Conservation (phyloP, 2,888 invertebrate species). For the Blomia tropicalis region DNA sequence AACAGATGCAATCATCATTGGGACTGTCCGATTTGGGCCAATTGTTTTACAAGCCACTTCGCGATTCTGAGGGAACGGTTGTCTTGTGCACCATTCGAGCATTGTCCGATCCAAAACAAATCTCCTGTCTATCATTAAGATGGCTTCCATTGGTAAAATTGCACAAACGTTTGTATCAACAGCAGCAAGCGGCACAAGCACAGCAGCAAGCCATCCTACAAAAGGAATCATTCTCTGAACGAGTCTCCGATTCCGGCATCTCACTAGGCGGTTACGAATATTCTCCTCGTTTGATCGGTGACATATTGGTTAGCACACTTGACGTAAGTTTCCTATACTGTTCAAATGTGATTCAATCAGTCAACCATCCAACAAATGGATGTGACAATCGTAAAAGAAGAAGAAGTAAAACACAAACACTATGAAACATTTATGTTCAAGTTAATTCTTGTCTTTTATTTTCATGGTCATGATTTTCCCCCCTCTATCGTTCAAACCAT, state of each 20-base stretch:
- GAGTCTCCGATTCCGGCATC: slow-evolving; percentile 13
- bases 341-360: too few species aligned
- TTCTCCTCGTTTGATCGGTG: slow-evolving; percentile 17
- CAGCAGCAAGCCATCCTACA: not conserved
- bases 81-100: slow-evolving; percentile 73
- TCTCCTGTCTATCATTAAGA: slow-evolving; percentile 73
- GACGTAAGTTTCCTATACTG: too few species aligned
- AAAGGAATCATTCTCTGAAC: not conserved
- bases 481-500: too few species aligned
- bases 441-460: too few species aligned
- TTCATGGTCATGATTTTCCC: too few species aligned
- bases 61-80: slow-evolving; percentile 70
- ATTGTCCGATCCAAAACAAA: slow-evolving; percentile 60
- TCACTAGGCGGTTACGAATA: not conserved
- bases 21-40: slow-evolving; percentile 87
- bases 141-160: slow-evolving; percentile 80
- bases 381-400: too few species aligned
- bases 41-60: slow-evolving; percentile 73
- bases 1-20: slow-evolving; percentile 74
- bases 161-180: slow-evolving; percentile 37
- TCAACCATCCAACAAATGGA: too few species aligned
- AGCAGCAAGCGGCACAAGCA: not conserved
- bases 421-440: too few species aligned
- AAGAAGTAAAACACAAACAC: too few species aligned
- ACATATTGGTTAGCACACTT: slow-evolving; percentile 15